A percentile compares a stretch with the other conserved stretches of the same genome.
These are phyloP conservation scores for Pipa parva DNA, from an alignment of 2,113 vertebrate genomes.

Conservation along the genomic window DNA sequence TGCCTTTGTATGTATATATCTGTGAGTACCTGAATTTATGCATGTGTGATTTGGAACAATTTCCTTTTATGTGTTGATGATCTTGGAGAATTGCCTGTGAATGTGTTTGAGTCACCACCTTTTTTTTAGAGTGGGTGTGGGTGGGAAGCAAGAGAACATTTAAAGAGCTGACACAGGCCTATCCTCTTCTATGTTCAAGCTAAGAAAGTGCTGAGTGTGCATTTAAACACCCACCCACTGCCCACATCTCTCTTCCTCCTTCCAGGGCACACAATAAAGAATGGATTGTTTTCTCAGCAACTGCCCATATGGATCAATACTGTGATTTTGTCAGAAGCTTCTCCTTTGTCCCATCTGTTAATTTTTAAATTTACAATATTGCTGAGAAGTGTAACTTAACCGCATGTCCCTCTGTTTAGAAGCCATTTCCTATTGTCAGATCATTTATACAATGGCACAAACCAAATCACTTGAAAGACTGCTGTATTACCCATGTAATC, in stretches of 20 bases:
- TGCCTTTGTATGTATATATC: too few species aligned
- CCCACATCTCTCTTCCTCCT: not conserved
- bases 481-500: too few species aligned
- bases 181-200: slow-evolving; percentile 1
- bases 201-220: slow-evolving; percentile 4
- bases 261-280: slow-evolving; percentile 7
- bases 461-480: too few species aligned
- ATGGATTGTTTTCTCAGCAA: slow-evolving; percentile 2
- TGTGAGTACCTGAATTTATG: too few species aligned
- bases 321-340: not conserved
- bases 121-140: slow-evolving; percentile 20
- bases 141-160: slow-evolving; percentile 24
- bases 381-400: not conserved
- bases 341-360: not conserved
- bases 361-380: not conserved
- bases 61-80: slow-evolving; percentile 15
- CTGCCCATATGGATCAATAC: slow-evolving; percentile 17
- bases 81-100: slow-evolving; percentile 33
- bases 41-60: too few species aligned
- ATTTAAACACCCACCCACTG: slow-evolving; percentile 5
- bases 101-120: slow-evolving; percentile 33
- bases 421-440: not conserved
- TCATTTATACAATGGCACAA: not conserved
- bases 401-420: not conserved
- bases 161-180: slow-evolving; percentile 37